A percentile compares a stretch with the other conserved stretches of the same genome.
phyloP scores from a whole-genome alignment of 2,888 invertebrate species.

The Agonopterix arenella region DNA sequence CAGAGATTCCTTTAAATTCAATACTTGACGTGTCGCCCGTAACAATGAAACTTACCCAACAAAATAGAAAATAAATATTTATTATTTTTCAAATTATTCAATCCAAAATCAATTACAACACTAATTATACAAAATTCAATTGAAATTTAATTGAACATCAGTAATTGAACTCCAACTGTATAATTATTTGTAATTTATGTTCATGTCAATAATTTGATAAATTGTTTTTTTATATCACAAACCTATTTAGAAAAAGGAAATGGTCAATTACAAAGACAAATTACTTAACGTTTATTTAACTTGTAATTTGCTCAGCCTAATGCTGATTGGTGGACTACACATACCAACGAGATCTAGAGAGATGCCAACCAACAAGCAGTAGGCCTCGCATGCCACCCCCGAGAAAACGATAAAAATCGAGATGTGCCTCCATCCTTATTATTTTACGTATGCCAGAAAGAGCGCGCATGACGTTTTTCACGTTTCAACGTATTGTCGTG shows the following conservation, averaged over 20 bases:
- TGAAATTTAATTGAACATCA: not conserved
- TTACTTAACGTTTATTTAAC: not conserved
- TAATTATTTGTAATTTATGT: conserved; percentile 1
- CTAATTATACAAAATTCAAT: conserved; percentile 1
- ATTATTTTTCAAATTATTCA: not conserved
- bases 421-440: no score
- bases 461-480: no score
- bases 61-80: not conserved
- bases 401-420: no score
- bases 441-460: no score
- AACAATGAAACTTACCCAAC: no score
- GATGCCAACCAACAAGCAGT: no score
- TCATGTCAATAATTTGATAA: not conserved
- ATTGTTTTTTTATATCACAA: not conserved
- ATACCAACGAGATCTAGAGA: no score
- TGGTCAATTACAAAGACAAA: not conserved
- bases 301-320: not conserved
- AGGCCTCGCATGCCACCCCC: no score
- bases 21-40: no score
- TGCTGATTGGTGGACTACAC: no score
- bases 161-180: not conserved
- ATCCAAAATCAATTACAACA: conserved; percentile 2
- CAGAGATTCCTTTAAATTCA: no score
- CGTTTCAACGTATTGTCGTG: no score
- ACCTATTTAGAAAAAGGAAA: not conserved